Conservation (phyloP, 2,888 invertebrate species). For the Drosophila heteroneura region DNA sequence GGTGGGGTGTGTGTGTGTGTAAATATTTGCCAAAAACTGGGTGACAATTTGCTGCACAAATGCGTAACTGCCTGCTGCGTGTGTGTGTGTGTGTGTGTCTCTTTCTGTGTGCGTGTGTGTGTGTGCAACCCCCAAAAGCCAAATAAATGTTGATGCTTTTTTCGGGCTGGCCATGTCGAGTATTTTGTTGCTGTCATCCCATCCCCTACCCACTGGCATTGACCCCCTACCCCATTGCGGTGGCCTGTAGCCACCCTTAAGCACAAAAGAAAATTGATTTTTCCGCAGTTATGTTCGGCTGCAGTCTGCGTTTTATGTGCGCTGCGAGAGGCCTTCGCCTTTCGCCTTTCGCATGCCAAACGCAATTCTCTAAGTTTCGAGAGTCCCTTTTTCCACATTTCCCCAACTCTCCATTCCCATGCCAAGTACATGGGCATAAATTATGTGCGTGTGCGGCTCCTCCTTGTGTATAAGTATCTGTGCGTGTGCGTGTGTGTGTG, state of each 20-base stretch:
- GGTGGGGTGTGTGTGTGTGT: background rate
- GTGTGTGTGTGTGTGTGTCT: slow-evolving; percentile 7
- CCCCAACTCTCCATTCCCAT: background rate
- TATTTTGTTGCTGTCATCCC: slow-evolving; percentile 1
- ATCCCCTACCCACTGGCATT: background rate
- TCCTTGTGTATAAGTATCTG: slow-evolving; percentile 1
- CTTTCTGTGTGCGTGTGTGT: slow-evolving; percentile 22
- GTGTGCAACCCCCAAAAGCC: slow-evolving; percentile 54
- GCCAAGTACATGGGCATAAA: slow-evolving; percentile 68
- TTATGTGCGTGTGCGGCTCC: slow-evolving; percentile 59
- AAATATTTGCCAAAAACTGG: slow-evolving; percentile 55
- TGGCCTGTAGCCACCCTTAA: slow-evolving; percentile 43
- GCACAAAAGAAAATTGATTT: slow-evolving; percentile 76
- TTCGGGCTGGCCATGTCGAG: slow-evolving; percentile 11
- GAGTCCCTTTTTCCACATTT: slow-evolving; percentile 29
- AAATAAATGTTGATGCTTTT: slow-evolving; percentile 47
- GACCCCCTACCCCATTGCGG: background rate
- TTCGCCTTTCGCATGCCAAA: slow-evolving; percentile 24
- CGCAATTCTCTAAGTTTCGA: slow-evolving; percentile 37
- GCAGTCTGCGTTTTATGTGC: slow-evolving; percentile 79
- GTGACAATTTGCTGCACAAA: slow-evolving; percentile 79
- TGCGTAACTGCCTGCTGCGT: slow-evolving; percentile 51
- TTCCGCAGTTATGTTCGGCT: slow-evolving; percentile 68
- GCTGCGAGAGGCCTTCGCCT: slow-evolving; percentile 29
- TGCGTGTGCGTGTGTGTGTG: slow-evolving; percentile 26